Percentiles rank a stretch among this genome's conserved stretches.
Conservation (phyloP, 2,888 invertebrate species). For the Synergus gifuensis region DNA sequence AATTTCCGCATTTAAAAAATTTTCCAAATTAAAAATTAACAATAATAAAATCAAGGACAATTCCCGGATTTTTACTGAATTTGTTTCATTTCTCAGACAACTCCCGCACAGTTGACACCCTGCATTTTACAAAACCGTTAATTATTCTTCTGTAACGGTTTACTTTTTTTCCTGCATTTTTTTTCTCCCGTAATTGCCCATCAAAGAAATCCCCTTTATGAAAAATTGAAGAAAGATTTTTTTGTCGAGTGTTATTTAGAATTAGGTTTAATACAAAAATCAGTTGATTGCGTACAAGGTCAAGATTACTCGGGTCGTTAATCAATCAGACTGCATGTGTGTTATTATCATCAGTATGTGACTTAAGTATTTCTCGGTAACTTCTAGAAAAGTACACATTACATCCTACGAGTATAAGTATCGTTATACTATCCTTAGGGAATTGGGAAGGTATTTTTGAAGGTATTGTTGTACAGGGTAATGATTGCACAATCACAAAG, state of each 20-base stretch:
- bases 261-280: neutral
- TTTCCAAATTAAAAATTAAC: no score
- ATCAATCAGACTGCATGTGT: constrained; percentile 9
- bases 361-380: constrained; percentile 24
- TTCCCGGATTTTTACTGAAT: no score
- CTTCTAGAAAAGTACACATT: constrained; percentile 18
- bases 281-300: neutral
- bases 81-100: no score
- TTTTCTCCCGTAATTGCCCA: neutral
- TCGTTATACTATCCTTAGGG: neutral
- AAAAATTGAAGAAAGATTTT: neutral
- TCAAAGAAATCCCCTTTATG: neutral
- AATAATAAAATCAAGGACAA: no score
- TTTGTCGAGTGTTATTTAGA: neutral
- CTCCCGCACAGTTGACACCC: no score
- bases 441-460: neutral
- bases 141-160: neutral
- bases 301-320: constrained; percentile 17
- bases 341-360: constrained; percentile 25
- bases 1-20: no score
- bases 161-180: neutral
- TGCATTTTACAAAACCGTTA: no score
- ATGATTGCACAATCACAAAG: constrained; percentile 20
- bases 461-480: constrained; percentile 17
- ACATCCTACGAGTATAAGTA: neutral